Evolutionary conservation across 1,140 invertebrate species (phyloP), one percentile per base, ranked within the genome.

Genomic region (Olivierus martensii): DNA sequence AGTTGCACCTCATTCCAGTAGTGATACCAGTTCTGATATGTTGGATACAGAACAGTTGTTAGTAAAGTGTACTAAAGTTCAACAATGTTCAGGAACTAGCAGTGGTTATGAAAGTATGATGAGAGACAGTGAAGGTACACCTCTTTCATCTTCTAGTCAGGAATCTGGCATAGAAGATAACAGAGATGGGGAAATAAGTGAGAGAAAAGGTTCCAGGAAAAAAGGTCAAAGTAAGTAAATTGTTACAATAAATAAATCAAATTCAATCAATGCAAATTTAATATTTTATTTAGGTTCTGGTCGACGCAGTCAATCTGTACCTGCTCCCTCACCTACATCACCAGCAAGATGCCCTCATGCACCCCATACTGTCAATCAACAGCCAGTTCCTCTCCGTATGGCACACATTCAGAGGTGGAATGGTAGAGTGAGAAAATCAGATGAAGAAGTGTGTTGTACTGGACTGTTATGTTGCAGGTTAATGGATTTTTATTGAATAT

Each of bases 91-190:
- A n/a, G 56, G 56, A 37, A 58, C 51, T 36, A 54, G 52, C 36
- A 51, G 47, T 21, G 88, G 87, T 3, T 91, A 92, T 64, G 87
- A 91, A 62, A 89, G 83, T 62, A 82, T 91, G 51, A 79, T 87
- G 3, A 70, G 87, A 57, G 87, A 91, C 62, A 73, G 71, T 49
- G 72, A 74, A 61, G 71, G 68, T 1, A 73, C 70, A 12, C 86
- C 70, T n/a, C 85, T 58, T 12, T 63, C 62, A 18, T 68, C 67
- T 11, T 68, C 67, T 5, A 62, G 59, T 45, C 65, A 67, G 36
- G 69, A 71, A 48, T 69, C 67, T n/a, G 65, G 63, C 34, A 68
- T 65, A 42, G 68, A 70, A 12, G 56, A 56, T 48, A 49, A 42
- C 10, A 42, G 48, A 14, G 52, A 38, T n/a, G 47, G 42, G 39